phyloP scores from a whole-genome alignment of 2,113 vertebrate species.

The Atherinomorus stipes region DNA sequence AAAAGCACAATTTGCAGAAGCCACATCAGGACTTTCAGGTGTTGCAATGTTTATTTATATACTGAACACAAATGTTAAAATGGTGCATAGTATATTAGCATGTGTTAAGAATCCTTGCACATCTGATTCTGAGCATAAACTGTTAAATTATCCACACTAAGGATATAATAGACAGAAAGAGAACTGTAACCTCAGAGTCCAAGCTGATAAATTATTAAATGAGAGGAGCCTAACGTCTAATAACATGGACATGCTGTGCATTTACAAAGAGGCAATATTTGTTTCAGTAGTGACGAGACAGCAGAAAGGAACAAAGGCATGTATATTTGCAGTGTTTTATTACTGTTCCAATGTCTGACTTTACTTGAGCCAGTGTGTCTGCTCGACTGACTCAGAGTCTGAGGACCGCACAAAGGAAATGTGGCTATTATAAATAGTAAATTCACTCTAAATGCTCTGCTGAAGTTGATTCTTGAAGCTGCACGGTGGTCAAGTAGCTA shows the following conservation, averaged over 20 bases:
- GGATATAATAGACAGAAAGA: constrained; percentile 8
- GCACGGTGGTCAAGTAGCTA: background rate
- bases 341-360: background rate
- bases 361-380: background rate
- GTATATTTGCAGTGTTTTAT: background rate
- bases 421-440: constrained; percentile 2
- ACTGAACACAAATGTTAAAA: too few relatives aligned
- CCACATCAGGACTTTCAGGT: constrained; percentile 43
- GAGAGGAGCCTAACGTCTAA: background rate
- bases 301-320: too few relatives aligned
- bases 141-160: background rate
- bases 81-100: too few relatives aligned
- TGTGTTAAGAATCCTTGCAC: background rate
- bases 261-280: background rate
- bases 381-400: background rate
- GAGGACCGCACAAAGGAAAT: background rate
- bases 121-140: constrained; percentile 7
- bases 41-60: background rate
- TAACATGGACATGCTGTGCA: background rate
- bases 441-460: background rate
- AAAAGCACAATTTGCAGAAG: constrained; percentile 21
- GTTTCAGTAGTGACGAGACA: background rate
- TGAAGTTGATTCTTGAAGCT: background rate
- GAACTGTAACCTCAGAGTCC: constrained; percentile 36
- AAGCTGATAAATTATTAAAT: constrained; percentile 45